Conservation (phyloP, 1,140 invertebrate genomes). For the Nixonia krombeini region DNA sequence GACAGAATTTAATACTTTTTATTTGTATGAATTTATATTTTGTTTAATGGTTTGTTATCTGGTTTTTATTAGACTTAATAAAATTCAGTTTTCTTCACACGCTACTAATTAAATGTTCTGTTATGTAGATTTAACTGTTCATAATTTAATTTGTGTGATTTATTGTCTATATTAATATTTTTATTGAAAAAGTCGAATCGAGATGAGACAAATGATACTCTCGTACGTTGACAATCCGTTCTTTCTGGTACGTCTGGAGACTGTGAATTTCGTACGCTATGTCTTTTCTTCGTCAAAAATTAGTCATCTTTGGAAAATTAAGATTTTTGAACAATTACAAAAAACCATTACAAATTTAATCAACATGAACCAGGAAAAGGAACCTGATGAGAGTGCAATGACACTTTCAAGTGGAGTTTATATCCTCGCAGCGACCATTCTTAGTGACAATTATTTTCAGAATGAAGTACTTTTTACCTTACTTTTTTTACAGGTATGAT, state of each 20-base stretch:
- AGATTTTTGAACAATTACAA: constrained; percentile 20
- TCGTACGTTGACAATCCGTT: constrained; percentile 9
- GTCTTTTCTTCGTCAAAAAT: constrained; percentile 18
- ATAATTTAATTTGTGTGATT: too few relatives aligned
- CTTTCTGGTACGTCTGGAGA: constrained; percentile 23
- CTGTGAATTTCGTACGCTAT: constrained; percentile 3
- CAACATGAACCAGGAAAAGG: background rate
- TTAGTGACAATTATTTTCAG: constrained; percentile 7
- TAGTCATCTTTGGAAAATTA: constrained; percentile 16
- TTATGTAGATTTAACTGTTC: too few relatives aligned
- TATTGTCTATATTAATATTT: background rate
- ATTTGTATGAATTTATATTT: too few relatives aligned
- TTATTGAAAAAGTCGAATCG: constrained; percentile 1
- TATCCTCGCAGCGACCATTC: constrained; percentile 26
- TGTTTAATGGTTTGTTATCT: too few relatives aligned
- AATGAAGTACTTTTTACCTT: constrained; percentile 30
- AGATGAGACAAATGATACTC: constrained; percentile 8
- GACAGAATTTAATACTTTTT: too few relatives aligned
- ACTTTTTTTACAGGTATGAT: constrained; percentile 19
- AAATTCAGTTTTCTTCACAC: too few relatives aligned
- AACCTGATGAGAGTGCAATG: constrained; percentile 14
- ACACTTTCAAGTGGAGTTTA: constrained; percentile 21
- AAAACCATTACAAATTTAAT: constrained; percentile 13
- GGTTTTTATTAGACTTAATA: too few relatives aligned
- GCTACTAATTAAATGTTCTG: too few relatives aligned